Percentiles rank a stretch among this genome's conserved stretches.
phyloP scores from a whole-genome alignment of 2,888 invertebrate species.

The Chloromyia formosa region DNA sequence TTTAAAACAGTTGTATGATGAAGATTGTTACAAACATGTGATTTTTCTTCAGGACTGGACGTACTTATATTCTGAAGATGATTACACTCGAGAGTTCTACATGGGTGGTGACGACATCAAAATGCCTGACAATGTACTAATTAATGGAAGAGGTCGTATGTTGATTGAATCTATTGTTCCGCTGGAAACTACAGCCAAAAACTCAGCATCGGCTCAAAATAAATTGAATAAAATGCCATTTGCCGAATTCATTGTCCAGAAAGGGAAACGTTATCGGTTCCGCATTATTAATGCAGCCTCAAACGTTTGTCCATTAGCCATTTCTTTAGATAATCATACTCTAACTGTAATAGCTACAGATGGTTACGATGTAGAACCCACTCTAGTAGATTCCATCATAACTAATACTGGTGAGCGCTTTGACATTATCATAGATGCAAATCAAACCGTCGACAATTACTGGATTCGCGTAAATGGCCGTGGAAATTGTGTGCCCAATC shows the following conservation, averaged over 20 bases:
- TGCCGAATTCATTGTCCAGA: background rate
- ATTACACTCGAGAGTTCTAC: background rate
- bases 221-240: slow-evolving; percentile 15
- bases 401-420: slow-evolving; percentile 84
- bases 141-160: slow-evolving; percentile 25
- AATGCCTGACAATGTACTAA: background rate
- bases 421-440: slow-evolving; percentile 77
- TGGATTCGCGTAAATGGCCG: slow-evolving; percentile 21
- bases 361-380: slow-evolving; percentile 75
- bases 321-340: slow-evolving; percentile 80
- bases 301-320: slow-evolving; percentile 80
- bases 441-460: slow-evolving; percentile 57
- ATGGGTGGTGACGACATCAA: background rate
- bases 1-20: slow-evolving; percentile 73
- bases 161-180: background rate
- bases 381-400: slow-evolving; percentile 71
- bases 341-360: slow-evolving; percentile 77
- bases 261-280: slow-evolving; percentile 70
- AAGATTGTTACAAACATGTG: slow-evolving; percentile 72
- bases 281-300: slow-evolving; percentile 77
- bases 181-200: background rate
- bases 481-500: background rate
- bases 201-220: background rate
- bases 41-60: slow-evolving; percentile 79
- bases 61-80: slow-evolving; percentile 69